phyloP scores from a whole-genome alignment of 2,888 invertebrate species.

The Dolomedes plantarius region DNA sequence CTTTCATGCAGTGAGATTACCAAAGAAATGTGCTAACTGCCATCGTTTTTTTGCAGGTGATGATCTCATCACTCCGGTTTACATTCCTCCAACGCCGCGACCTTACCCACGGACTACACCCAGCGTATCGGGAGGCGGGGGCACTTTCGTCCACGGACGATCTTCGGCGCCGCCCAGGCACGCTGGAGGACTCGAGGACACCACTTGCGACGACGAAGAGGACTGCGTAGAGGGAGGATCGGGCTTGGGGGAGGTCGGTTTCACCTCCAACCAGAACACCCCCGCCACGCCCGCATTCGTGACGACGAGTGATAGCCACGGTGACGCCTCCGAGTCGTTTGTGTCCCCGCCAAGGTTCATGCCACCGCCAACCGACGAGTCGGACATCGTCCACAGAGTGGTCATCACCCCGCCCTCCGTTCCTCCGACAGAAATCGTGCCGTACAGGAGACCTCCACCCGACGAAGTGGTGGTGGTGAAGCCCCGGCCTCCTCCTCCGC shows the following conservation, averaged over 20 bases:
- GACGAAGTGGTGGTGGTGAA: slow-evolving; percentile 22
- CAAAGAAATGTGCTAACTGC: no score
- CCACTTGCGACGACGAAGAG: slow-evolving; percentile 83
- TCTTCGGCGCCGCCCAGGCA: slow-evolving; percentile 79
- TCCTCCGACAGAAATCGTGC: not conserved
- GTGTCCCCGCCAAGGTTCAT: slow-evolving; percentile 39
- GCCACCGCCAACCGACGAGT: slow-evolving; percentile 52
- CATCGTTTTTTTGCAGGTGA: slow-evolving; percentile 80
- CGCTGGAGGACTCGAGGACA: slow-evolving; percentile 77
- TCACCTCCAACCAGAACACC: slow-evolving; percentile 40
- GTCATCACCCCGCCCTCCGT: slow-evolving; percentile 34
- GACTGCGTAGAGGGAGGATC: slow-evolving; percentile 90
- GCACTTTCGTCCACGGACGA: slow-evolving; percentile 80
- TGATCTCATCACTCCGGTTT: slow-evolving; percentile 94
- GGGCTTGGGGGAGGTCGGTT: slow-evolving; percentile 82
- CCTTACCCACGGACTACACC: slow-evolving; percentile 56
- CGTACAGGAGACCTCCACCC: slow-evolving; percentile 14
- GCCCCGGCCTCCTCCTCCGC: slow-evolving; percentile 26
- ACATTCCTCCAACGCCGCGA: slow-evolving; percentile 81
- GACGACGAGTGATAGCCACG: slow-evolving; percentile 22
- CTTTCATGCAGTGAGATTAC: no score
- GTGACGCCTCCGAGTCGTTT: slow-evolving; percentile 31
- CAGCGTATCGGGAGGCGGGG: slow-evolving; percentile 23
- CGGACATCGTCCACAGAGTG: slow-evolving; percentile 30
- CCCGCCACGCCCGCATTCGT: slow-evolving; percentile 46